phyloP scores from a whole-genome alignment of 2,113 vertebrate species.

The Ursus arctos region DNA sequence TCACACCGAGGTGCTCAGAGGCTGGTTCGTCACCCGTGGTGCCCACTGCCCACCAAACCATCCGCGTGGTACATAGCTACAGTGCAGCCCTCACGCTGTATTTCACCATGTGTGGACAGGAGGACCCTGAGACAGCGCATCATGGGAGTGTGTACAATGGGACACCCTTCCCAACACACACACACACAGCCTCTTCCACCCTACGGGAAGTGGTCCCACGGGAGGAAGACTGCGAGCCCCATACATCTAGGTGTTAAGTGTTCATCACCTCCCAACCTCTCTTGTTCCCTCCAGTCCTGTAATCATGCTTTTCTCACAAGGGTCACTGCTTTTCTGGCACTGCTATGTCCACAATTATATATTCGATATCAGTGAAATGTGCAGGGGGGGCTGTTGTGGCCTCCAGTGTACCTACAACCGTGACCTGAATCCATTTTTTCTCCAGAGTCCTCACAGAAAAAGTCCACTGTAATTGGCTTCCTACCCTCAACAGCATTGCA shows the following conservation, averaged over 20 bases:
- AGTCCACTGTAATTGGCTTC: accelerated
- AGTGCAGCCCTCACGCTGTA: not conserved
- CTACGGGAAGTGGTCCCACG: accelerated
- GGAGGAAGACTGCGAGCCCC: not conserved
- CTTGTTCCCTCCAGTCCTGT: not conserved
- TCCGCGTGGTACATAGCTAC: accelerated
- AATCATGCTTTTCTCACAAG: not conserved
- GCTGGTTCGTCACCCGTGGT: not conserved
- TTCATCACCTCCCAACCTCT: accelerated
- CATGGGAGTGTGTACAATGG: accelerated
- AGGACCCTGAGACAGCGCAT: not conserved
- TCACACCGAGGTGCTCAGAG: accelerated
- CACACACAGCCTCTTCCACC: not conserved
- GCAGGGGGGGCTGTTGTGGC: not conserved
- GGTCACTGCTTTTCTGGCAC: not conserved
- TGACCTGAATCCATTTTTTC: not conserved
- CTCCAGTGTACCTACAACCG: accelerated
- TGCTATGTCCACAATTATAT: accelerated
- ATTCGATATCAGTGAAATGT: not conserved
- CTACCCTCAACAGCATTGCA: accelerated
- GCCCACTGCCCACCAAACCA: accelerated
- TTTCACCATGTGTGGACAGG: not conserved
- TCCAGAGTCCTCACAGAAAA: not conserved
- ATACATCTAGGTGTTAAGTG: accelerated
- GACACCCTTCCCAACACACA: no score